Conservation (phyloP, 2,888 invertebrate species). For the Ommatoiulus sabulosus region DNA sequence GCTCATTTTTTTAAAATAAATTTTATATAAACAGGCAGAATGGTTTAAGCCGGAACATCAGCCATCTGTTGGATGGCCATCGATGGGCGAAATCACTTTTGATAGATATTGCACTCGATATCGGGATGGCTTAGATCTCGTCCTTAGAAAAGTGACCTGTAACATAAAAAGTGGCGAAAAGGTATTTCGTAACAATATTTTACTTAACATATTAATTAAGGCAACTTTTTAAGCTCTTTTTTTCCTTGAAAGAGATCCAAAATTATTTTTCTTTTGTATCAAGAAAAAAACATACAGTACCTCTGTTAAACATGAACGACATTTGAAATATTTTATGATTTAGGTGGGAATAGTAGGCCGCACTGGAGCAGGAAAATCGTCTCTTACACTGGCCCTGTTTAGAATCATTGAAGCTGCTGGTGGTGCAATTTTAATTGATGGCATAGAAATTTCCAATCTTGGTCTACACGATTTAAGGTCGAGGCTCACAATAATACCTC, state of each 20-base stretch:
- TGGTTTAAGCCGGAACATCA: slow-evolving; percentile 74
- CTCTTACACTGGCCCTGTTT: slow-evolving; percentile 87
- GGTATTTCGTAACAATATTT: slow-evolving; percentile 60
- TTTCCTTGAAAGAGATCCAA: background rate
- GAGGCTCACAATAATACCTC: slow-evolving; percentile 68
- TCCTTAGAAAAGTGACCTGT: slow-evolving; percentile 64
- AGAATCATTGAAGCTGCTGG: slow-evolving; percentile 87
- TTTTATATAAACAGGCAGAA: slow-evolving; percentile 74
- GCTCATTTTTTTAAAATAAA: background rate
- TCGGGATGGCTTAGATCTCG: slow-evolving; percentile 64
- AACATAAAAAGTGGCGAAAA: slow-evolving; percentile 64
- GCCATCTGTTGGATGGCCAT: slow-evolving; percentile 64
- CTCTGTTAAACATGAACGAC: background rate
- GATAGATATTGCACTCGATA: slow-evolving; percentile 64
- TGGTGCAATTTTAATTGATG: slow-evolving; percentile 87
- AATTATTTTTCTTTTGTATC: background rate
- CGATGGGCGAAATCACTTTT: slow-evolving; percentile 65
- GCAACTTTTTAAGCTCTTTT: background rate
- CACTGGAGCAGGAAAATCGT: slow-evolving; percentile 94
- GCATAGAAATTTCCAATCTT: slow-evolving; percentile 81
- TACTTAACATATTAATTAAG: background rate
- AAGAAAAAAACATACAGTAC: background rate
- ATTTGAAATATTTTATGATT: slow-evolving; percentile 10
- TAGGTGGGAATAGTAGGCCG: slow-evolving; percentile 87
- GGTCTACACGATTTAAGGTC: slow-evolving; percentile 72